These are phyloP conservation scores for Odiellus spinosus DNA, from an alignment of 2,888 invertebrate species.

Conservation along the genomic window DNA sequence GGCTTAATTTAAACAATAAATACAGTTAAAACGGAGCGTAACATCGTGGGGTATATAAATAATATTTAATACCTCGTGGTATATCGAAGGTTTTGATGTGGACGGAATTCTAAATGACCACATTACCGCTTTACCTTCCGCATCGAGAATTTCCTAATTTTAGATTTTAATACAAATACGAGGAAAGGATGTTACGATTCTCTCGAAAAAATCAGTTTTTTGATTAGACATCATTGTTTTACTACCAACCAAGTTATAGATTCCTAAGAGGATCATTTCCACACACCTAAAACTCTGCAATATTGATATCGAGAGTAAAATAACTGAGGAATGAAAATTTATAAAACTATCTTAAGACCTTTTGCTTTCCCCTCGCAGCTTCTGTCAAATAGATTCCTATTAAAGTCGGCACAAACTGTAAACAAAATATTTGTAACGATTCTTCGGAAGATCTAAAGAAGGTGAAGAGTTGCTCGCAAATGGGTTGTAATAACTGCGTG, in stretches of 20 bases:
- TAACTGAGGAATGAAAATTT: no score
- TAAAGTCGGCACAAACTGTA: neutral
- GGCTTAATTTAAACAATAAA: neutral
- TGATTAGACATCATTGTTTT: no score
- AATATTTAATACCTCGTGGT: constrained; percentile 54
- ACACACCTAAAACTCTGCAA: neutral
- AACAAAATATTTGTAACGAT: neutral
- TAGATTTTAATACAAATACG: no score
- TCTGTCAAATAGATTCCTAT: neutral
- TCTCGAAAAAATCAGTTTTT: no score
- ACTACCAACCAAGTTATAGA: constrained; percentile 19
- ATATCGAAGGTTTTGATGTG: constrained; percentile 75
- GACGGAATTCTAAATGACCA: constrained; percentile 70
- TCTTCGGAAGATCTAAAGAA: neutral
- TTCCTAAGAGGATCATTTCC: neutral
- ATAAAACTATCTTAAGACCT: neutral
- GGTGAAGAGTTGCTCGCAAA: neutral
- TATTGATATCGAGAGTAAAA: no score
- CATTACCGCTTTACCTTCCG: constrained; percentile 54
- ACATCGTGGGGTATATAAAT: neutral
- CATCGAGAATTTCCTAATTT: constrained; percentile 56
- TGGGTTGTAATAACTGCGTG: neutral
- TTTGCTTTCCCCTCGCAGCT: neutral
- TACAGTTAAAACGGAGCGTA: no score
- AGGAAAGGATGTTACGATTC: no score